These are phyloP conservation scores for Drosophila merina DNA, from an alignment of 2,888 invertebrate genomes.

Conservation along the genomic window DNA sequence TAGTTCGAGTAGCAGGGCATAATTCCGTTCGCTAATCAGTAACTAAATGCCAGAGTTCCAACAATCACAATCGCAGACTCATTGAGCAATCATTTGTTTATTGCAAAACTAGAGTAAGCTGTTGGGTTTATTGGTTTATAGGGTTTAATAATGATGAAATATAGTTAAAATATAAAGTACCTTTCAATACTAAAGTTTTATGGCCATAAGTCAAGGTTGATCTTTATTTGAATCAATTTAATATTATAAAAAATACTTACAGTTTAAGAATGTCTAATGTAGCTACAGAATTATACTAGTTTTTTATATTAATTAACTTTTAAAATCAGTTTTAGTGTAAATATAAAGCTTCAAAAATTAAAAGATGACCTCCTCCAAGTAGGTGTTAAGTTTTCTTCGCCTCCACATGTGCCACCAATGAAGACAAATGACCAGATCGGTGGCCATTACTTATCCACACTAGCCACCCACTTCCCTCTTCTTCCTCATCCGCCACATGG, in stretches of 20 bases:
- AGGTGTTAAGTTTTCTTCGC: constrained; percentile 45
- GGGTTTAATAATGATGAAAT: background rate
- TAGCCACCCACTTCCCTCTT: constrained; percentile 32
- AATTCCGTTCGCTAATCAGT: constrained; percentile 28
- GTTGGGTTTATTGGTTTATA: background rate
- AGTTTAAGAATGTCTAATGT: too few species aligned
- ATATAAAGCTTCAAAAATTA: too few species aligned
- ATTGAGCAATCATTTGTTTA: background rate
- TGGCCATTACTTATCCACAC: constrained; percentile 82
- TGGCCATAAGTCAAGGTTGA: background rate
- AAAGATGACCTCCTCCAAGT: constrained; percentile 10
- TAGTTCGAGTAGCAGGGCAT: constrained; percentile 10
- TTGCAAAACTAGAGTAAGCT: background rate
- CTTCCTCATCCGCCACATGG: constrained; percentile 8
- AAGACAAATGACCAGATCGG: constrained; percentile 83
- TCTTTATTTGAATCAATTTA: background rate
- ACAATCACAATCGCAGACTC: background rate
- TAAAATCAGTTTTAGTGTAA: too few species aligned
- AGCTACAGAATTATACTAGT: too few species aligned
- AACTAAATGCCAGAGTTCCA: constrained; percentile 21
- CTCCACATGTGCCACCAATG: constrained; percentile 65
- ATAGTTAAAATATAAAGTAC: too few species aligned
- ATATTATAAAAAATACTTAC: background rate
- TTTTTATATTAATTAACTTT: too few species aligned
- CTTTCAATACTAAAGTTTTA: too few species aligned